Percentiles rank a stretch among this genome's conserved stretches.
Conservation (phyloP, 2,797 vertebrate species). For the Mallotus villosus region DNA sequence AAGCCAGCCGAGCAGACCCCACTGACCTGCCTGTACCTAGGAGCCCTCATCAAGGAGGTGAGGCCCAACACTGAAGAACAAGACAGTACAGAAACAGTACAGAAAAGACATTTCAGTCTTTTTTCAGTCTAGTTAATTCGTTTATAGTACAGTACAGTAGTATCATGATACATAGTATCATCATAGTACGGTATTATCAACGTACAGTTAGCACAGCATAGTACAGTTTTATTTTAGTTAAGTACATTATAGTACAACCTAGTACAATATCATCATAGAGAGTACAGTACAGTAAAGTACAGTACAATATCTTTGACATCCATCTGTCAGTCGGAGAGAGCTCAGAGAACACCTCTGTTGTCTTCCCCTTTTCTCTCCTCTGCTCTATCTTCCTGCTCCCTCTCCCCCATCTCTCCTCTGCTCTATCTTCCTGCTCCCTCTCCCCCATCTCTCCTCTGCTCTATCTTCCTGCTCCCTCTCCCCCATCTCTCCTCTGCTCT, state of each 20-base stretch:
- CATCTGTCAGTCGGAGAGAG: neutral
- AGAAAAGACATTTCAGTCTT: neutral
- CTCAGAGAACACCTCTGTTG: neutral
- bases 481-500: constrained; percentile 60
- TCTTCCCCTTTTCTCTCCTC: constrained; percentile 34
- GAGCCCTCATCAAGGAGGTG: constrained; percentile 95
- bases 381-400: constrained; percentile 42
- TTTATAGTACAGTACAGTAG: neutral
- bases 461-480: constrained; percentile 46
- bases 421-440: constrained; percentile 42
- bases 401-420: too few relatives aligned
- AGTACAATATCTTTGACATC: constrained; percentile 1
- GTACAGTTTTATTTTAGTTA: neutral
- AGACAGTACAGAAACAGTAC: neutral
- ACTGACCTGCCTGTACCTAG: constrained; percentile 94
- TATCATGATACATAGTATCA: too few relatives aligned
- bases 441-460: constrained; percentile 62
- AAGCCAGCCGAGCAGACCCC: constrained; percentile 99
- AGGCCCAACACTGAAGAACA: neutral
- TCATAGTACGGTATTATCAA: neutral
- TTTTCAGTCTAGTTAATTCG: constrained; percentile 19
- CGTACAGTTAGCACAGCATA: neutral
- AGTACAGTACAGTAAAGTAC: constrained; percentile 17
- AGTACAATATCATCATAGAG: too few relatives aligned
- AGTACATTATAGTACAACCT: constrained; percentile 8